Evolutionary conservation across 2,113 vertebrate genomes (phyloP), one percentile per base, ranked within the genome.

Genomic region (Haemorhous mexicanus): DNA sequence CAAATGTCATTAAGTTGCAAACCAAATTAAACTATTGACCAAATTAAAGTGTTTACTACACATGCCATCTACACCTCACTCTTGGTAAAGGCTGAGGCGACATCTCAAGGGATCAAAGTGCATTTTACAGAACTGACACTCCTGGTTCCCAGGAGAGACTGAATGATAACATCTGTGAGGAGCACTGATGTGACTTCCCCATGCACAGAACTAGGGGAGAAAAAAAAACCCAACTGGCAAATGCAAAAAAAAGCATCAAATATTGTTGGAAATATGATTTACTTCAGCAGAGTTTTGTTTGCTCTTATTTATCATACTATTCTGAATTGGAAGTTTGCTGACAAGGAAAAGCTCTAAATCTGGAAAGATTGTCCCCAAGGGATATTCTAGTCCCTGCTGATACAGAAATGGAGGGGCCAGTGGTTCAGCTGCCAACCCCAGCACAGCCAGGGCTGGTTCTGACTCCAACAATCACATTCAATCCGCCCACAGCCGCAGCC

Each of bases 11-110:
- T 97, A 97, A 77, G 69, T 66, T 64, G 59, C 97, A 95, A 89
- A 93, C 68, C 91, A 96, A 97, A 97, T 97, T 95, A 96, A 98
- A 96, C 94, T 93, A 91, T 88, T 97, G 97, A 95, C 97, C 96
- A 97, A 96, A 97, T 95, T 81, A 96, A 96, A 96, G 93, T 96
- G 82, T 97, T 97, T 96, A 96, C 88, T 93, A 90, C 43, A 85
- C 44, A 82, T 24, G 50, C 56, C 72, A 90, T n/a, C 16, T 70
- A 90, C 11, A 5, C 23, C 70, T 91, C 35, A 10, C 68, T 89
- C 52, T 41, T 8, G 7, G 85, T 47, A 83, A 79, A 87, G 90
- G 83, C 69, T 90, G 6, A 77, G 61, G 41, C 78, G 89, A 80
- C 68, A 77, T 19, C 49, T 39, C 82, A 37, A 1, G 52, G 68